phyloP scores from a whole-genome alignment of 2,113 vertebrate genomes.

The Pristiophorus japonicus region DNA sequence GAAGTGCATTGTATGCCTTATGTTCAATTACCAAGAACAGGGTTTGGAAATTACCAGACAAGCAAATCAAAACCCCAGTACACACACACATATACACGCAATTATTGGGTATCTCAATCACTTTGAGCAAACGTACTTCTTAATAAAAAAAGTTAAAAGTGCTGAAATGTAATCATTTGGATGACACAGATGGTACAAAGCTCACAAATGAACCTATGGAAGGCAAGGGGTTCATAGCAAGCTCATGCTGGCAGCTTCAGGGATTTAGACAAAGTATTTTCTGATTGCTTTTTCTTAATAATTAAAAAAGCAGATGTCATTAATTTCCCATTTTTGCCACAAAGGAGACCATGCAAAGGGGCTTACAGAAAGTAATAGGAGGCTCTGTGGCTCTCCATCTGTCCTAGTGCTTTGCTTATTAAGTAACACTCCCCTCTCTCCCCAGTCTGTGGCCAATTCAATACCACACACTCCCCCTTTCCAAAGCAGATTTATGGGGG shows the following conservation, averaged over 20 bases:
- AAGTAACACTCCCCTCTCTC: not conserved
- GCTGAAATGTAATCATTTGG: conserved; percentile 12
- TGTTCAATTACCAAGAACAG: conserved; percentile 66
- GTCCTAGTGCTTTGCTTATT: not conserved
- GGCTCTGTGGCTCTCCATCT: not conserved
- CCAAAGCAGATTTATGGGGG: not conserved
- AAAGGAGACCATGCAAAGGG: not conserved
- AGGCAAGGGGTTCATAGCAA: not conserved
- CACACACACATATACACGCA: not conserved
- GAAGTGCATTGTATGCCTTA: conserved; percentile 49
- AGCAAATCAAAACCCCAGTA: conserved; percentile 27
- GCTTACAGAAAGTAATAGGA: not conserved
- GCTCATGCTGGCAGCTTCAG: not conserved
- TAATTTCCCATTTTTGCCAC: not conserved
- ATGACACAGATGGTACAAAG: not conserved
- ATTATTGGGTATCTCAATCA: not conserved
- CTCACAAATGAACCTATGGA: not conserved
- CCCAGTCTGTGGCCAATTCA: not conserved
- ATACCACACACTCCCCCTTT: not conserved
- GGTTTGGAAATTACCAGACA: conserved; percentile 39
- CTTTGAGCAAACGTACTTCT: not conserved
- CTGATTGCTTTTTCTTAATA: not conserved
- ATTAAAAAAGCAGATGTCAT: conserved; percentile 24
- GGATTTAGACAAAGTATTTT: not conserved
- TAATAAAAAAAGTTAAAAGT: not conserved